Base-by-base conservation (phyloP, 2,888 invertebrate genomes). In the Hypercompe scribonia region DNA sequence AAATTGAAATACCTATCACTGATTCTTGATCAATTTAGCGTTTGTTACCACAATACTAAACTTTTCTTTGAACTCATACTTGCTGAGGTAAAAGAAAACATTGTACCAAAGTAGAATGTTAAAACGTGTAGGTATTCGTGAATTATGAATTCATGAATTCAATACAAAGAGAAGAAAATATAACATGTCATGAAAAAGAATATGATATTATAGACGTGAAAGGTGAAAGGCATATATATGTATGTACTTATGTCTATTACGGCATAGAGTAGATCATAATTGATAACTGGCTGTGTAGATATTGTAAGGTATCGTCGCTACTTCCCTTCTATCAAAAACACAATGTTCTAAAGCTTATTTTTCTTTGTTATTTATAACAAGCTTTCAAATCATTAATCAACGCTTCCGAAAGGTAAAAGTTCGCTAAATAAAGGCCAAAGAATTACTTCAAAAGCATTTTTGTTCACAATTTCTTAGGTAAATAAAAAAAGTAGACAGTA, bases 321-420 rank as follows among this genome's bases (percentile, higher is more conserved):
- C n/a, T 24, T 11, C 3, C n/a, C 54, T 28, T n/a, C 11, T 13
- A 10, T 54, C n/a, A 28, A 54, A 21, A 50, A 54, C n/a, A n/a
- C 54, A 28, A 54, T 58, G 54, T n/a, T 10, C 4, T 42, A 42
- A 28, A 28, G 8, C 28, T 10, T 42, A 42, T 66, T 66, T 66
- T 34, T n/a, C 3, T 46, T 24, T 33, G 24, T 24, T 33, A 33
- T 65, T 42, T 13, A 42, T 28, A 24, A 33, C 4, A 66, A 34
- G 10, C 61, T 24, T 34, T n/a, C 61, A 67, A 33, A 61, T 61
- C 61, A 46, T 71, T 61, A 46, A 61, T 71, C 66, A 71, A 67
- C 11, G 28, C 3, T 71, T 15, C 33, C 0, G 13, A 71, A 61
- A 46, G 42, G 39, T 61, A 34, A 67, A 71, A 50, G 50, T 28